These are phyloP conservation scores for Cosmorhoe ocellata DNA, from an alignment of 2,888 invertebrate species.

Conservation along the genomic window DNA sequence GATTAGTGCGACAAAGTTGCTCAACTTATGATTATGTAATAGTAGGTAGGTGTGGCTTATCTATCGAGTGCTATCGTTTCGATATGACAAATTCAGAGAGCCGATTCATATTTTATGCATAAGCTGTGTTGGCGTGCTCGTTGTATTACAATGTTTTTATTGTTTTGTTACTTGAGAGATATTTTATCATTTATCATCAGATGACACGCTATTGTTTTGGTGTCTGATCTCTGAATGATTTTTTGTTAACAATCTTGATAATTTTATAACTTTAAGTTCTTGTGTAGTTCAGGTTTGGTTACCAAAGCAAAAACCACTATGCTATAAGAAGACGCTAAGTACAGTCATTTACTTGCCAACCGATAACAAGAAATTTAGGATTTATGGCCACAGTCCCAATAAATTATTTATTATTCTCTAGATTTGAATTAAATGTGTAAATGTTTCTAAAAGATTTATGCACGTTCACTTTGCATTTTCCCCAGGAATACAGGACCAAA, in stretches of 20 bases:
- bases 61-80: slow-evolving; percentile 58
- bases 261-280: not conserved
- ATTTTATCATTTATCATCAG: slow-evolving; percentile 23
- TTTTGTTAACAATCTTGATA: not conserved
- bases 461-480: slow-evolving; percentile 24
- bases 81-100: slow-evolving; percentile 73
- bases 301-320: too few species aligned
- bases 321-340: too few species aligned
- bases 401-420: slow-evolving; percentile 21
- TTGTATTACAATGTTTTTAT: slow-evolving; percentile 38
- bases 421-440: slow-evolving; percentile 27
- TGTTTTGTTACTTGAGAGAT: slow-evolving; percentile 13
- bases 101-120: slow-evolving; percentile 76
- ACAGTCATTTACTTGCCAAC: too few species aligned
- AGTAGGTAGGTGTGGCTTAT: slow-evolving; percentile 55
- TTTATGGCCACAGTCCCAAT: not conserved
- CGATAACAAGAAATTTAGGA: not conserved
- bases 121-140: slow-evolving; percentile 53
- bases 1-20: slow-evolving; percentile 26
- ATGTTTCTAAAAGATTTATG: slow-evolving; percentile 30
- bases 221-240: not conserved
- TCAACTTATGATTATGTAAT: slow-evolving; percentile 23
- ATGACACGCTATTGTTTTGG: slow-evolving; percentile 8
- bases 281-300: too few species aligned
- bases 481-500: slow-evolving; percentile 24